These are phyloP conservation scores for Drosophila parabipectinata DNA, from an alignment of 1,140 invertebrate genomes.

Conservation along the genomic window DNA sequence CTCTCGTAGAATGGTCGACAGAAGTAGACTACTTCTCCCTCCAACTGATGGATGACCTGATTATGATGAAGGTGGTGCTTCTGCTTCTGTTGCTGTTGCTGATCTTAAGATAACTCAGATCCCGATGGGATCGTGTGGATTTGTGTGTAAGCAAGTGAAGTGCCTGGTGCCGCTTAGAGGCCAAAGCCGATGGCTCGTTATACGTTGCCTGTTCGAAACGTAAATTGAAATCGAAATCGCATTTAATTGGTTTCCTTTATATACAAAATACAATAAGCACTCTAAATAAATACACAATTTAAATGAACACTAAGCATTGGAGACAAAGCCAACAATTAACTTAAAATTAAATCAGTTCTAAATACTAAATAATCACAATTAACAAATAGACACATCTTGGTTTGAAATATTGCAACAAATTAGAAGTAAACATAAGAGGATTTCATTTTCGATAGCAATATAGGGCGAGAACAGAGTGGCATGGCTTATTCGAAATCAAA, in stretches of 20 bases:
- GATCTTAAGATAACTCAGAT: slow-evolving; percentile 40
- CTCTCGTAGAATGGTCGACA: slow-evolving; percentile 6
- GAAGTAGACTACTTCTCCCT: no score
- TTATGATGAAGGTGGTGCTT: slow-evolving; percentile 8
- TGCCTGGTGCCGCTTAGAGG: slow-evolving; percentile 50
- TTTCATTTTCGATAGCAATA: slow-evolving; percentile 16
- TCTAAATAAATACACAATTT: slow-evolving; percentile 42
- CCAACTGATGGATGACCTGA: slow-evolving; percentile 19
- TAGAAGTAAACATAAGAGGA: slow-evolving; percentile 45
- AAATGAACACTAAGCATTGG: slow-evolving; percentile 49
- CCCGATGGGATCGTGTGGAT: slow-evolving; percentile 33
- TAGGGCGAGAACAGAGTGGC: slow-evolving; percentile 55
- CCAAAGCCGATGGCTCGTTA: slow-evolving; percentile 79
- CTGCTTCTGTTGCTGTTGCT: slow-evolving; percentile 10
- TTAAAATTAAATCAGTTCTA: slow-evolving; percentile 63
- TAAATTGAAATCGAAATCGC: slow-evolving; percentile 30
- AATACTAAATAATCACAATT: slow-evolving; percentile 81
- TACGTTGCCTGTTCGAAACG: slow-evolving; percentile 70
- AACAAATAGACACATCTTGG: slow-evolving; percentile 59
- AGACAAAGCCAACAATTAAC: slow-evolving; percentile 37
- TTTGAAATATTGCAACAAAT: slow-evolving; percentile 73
- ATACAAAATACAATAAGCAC: slow-evolving; percentile 39
- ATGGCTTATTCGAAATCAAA: slow-evolving; percentile 66
- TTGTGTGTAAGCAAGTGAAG: slow-evolving; percentile 31
- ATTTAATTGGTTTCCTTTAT: slow-evolving; percentile 51